Percentiles rank a stretch among this genome's conserved stretches.
These are phyloP conservation scores for Heliconius melpomene DNA, from an alignment of 1,140 invertebrate genomes.

Conservation along the genomic window DNA sequence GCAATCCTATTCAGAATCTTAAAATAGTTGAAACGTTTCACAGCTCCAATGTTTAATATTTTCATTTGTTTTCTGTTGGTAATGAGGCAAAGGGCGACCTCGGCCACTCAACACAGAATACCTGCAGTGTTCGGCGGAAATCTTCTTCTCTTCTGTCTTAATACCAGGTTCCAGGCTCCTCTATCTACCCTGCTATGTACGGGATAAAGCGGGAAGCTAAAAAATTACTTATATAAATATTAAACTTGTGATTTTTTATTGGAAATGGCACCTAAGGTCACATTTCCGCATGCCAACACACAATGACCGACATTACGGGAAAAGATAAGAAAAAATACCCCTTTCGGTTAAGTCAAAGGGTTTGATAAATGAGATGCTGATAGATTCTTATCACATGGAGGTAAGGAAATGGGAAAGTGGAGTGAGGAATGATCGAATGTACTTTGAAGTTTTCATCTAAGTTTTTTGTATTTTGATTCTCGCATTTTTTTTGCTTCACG, in stretches of 20 bases:
- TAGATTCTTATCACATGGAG: neutral
- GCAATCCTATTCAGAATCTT: conserved; percentile 18
- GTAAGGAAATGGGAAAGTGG: neutral
- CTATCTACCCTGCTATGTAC: no score
- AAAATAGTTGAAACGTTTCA: conserved; percentile 25
- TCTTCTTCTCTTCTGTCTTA: no score
- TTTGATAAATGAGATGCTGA: conserved; percentile 8
- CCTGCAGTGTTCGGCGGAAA: no score
- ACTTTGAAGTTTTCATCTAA: neutral
- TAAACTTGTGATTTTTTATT: neutral
- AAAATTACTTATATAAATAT: no score
- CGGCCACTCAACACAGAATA: neutral
- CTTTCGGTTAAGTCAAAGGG: conserved; percentile 6
- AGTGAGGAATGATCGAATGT: neutral
- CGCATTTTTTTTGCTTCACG: no score
- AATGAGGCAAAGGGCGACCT: no score
- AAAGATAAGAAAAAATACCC: neutral
- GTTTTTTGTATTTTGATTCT: neutral
- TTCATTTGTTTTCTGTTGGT: neutral
- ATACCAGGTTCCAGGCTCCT: no score
- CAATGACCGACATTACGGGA: neutral
- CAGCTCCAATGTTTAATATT: conserved; percentile 2
- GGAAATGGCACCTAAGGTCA: neutral
- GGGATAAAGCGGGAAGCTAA: no score
- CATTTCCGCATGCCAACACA: neutral